Percentiles rank a stretch among this genome's conserved stretches.
phyloP scores from a whole-genome alignment of 1,140 invertebrate species.

The Pseudomyrmex gracilis region DNA sequence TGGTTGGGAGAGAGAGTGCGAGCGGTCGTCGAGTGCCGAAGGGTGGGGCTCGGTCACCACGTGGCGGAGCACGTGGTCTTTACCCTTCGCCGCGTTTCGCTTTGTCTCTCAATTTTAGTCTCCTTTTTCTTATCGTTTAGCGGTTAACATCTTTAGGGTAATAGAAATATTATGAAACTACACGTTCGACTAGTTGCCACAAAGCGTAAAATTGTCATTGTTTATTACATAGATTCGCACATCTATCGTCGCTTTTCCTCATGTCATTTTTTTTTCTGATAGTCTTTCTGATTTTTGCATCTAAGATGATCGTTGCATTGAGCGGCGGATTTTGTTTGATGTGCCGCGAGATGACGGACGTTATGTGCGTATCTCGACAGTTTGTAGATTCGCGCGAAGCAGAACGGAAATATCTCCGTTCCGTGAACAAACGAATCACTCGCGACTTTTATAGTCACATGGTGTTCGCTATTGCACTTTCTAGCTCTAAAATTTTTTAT shows the following conservation, averaged over 20 bases:
- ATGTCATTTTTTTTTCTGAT: neutral
- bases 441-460: neutral
- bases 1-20: slow-evolving; percentile 73
- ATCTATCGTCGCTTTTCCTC: neutral
- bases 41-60: slow-evolving; percentile 79
- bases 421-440: slow-evolving; percentile 1
- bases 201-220: too few species aligned
- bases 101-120: slow-evolving; percentile 45
- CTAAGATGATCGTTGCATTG: neutral
- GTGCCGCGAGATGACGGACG: neutral
- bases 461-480: too few species aligned
- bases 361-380: slow-evolving; percentile 10
- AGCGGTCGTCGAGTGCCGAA: slow-evolving; percentile 65
- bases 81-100: slow-evolving; percentile 74
- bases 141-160: slow-evolving; percentile 22
- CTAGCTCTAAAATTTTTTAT: too few species aligned
- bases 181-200: neutral
- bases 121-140: slow-evolving; percentile 22
- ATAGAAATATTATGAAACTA: neutral
- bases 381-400: slow-evolving; percentile 27
- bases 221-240: neutral
- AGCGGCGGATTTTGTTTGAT: neutral
- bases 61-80: slow-evolving; percentile 83
- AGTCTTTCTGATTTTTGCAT: neutral
- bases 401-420: slow-evolving; percentile 22